These are phyloP conservation scores for Phthorimaea operculella DNA, from an alignment of 1,140 invertebrate species.

Conservation along the genomic window DNA sequence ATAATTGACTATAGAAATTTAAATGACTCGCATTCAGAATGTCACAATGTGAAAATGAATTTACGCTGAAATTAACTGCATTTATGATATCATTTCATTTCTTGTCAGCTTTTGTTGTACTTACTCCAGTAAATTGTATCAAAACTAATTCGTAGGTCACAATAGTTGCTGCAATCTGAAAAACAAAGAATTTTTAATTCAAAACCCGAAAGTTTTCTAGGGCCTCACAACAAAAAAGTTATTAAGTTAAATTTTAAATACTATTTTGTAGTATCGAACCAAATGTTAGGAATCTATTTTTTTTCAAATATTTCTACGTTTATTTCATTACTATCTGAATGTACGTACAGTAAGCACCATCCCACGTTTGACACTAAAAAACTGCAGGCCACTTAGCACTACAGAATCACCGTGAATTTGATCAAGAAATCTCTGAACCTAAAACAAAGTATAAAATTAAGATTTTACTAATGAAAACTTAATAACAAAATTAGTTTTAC, in stretches of 20 bases:
- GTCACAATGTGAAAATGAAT: background rate
- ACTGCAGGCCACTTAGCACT: background rate
- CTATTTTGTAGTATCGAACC: too few species aligned
- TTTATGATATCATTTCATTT: background rate
- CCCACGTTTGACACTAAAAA: background rate
- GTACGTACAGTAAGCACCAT: background rate
- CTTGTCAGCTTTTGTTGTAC: background rate
- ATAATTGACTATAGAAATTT: too few species aligned
- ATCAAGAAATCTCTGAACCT: background rate
- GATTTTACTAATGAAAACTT: too few species aligned
- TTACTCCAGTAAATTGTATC: conserved; percentile 19
- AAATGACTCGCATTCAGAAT: too few species aligned
- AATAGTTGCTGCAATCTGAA: conserved; percentile 26
- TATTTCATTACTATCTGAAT: too few species aligned
- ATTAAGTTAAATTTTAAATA: too few species aligned
- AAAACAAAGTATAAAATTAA: background rate
- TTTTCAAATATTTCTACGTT: too few species aligned
- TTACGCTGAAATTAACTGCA: too few species aligned
- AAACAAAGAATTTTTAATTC: conserved; percentile 11
- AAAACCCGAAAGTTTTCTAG: too few species aligned
- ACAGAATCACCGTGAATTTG: background rate
- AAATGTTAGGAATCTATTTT: too few species aligned
- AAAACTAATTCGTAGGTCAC: conserved; percentile 32
- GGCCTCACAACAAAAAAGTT: too few species aligned
- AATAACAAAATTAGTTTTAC: too few species aligned